Conservation (phyloP, 2,113 vertebrate species). For the Pristiophorus japonicus region DNA sequence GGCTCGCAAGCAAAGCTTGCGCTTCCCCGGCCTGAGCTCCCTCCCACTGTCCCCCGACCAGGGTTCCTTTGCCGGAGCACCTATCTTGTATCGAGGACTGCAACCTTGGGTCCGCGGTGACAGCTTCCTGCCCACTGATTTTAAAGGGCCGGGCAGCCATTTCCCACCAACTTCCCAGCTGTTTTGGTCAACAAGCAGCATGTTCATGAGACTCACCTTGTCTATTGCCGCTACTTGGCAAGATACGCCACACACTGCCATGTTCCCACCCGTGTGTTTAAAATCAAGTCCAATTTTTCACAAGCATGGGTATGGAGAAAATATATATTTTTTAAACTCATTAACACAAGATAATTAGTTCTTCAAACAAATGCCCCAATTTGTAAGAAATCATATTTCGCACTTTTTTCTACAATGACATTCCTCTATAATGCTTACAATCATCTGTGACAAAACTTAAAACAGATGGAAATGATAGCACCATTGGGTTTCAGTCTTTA, state of each 20-base stretch:
- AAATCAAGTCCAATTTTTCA: background rate
- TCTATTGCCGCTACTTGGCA: no score
- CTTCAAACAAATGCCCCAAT: background rate
- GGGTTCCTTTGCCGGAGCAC: background rate
- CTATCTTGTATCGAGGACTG: no score
- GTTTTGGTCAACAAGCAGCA: no score
- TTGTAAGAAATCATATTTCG: background rate
- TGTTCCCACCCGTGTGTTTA: background rate
- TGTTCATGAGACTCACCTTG: no score
- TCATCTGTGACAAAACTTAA: background rate
- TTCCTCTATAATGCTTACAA: background rate
- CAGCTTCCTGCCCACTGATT: no score
- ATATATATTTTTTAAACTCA: background rate
- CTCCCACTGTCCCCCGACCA: background rate
- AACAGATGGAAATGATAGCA: background rate
- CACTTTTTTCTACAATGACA: background rate
- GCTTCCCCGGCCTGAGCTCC: background rate
- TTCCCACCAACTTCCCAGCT: no score
- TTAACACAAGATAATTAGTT: background rate
- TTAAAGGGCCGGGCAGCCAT: no score
- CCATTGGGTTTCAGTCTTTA: background rate
- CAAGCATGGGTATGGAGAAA: background rate
- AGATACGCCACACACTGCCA: no score
- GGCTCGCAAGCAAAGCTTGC: background rate
- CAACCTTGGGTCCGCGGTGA: no score